These are phyloP conservation scores for Mystacides longicornis DNA, from an alignment of 2,888 invertebrate species.

Conservation along the genomic window DNA sequence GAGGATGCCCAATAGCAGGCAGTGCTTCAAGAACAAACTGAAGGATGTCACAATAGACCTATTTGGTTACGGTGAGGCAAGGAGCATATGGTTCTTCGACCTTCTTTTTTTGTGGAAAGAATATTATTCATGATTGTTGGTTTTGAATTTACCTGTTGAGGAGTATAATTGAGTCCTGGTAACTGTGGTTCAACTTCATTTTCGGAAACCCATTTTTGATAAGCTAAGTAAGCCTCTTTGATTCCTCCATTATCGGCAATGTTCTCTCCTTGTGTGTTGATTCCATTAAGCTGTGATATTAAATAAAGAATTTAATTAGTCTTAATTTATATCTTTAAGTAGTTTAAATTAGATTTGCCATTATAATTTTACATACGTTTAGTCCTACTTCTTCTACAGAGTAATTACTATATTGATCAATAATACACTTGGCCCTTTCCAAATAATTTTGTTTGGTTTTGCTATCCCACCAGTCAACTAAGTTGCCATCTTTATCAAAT, in stretches of 20 bases:
- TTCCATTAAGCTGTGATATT: slow-evolving; percentile 77
- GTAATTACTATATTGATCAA: slow-evolving; percentile 89
- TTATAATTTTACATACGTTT: slow-evolving; percentile 48
- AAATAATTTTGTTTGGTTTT: slow-evolving; percentile 76
- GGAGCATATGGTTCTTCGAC: too few relatives aligned
- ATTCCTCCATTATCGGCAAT: slow-evolving; percentile 93
- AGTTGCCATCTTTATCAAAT: slow-evolving; percentile 86
- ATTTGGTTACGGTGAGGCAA: too few relatives aligned
- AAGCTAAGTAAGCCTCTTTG: slow-evolving; percentile 83
- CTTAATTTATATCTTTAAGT: neutral
- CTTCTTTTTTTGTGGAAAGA: too few relatives aligned
- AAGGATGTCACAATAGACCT: too few relatives aligned
- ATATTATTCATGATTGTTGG: too few relatives aligned
- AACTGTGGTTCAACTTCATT: slow-evolving; percentile 59
- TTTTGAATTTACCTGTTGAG: slow-evolving; percentile 46
- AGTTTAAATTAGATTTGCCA: neutral
- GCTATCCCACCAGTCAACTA: slow-evolving; percentile 89
- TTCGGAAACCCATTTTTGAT: slow-evolving; percentile 63
- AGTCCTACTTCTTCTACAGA: slow-evolving; percentile 69
- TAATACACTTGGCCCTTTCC: slow-evolving; percentile 81
- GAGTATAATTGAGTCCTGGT: slow-evolving; percentile 65
- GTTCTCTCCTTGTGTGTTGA: slow-evolving; percentile 89
- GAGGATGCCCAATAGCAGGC: too few relatives aligned
- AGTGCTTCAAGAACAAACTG: too few relatives aligned
- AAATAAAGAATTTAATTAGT: too few relatives aligned